Evolutionary conservation across 2,113 vertebrate species (phyloP), one percentile per base, ranked within the genome.

Genomic region (Vulpes lagopus): DNA sequence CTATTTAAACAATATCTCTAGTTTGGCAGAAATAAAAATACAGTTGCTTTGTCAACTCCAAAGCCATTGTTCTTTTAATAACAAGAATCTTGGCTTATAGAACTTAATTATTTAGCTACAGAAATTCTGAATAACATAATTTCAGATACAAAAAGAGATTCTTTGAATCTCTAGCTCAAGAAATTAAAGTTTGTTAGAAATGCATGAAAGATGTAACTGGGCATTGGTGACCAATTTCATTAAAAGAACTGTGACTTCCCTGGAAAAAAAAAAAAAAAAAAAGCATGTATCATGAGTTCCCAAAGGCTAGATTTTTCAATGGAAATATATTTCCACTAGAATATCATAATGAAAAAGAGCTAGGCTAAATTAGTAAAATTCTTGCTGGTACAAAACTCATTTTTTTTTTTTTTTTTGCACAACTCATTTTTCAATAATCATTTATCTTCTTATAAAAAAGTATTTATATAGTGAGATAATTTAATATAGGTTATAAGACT

Each of bases 211-310:
- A 92, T 65, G 19, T 84, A 88, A 94, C n/a, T 59, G 83, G 81
- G 51, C 82, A 38, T 55, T 96, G 59, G 74, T 94, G 84, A 79
- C 71, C 94, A 95, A 82, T 98, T 97, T 96, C 79, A 93, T 91
- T 96, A 96, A 94, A 79, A 79, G 76, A 64, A 8, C 23, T 89
- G 14, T 94, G 81, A 79, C 27, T 82, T 69, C 16, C 85, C 10
- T 14, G 27, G 22, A 7, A 62, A 27, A 32, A 16, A 62, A 53
- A 32, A 16, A 62, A 53, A 64, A 60, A 43, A 91, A 95, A 79
- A 85, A 22, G 16, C 2, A 55, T 6, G 2, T 93, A 49, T 71
- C 62, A 57, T 76, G 71, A 73, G 30, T 76, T 96, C 73, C 71
- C 49, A 10, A 91, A 55, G 43, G 64, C n/a, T 93, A 17, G 15